These are phyloP conservation scores for Danaus chrysippus DNA, from an alignment of 2,888 invertebrate genomes.

Conservation along the genomic window DNA sequence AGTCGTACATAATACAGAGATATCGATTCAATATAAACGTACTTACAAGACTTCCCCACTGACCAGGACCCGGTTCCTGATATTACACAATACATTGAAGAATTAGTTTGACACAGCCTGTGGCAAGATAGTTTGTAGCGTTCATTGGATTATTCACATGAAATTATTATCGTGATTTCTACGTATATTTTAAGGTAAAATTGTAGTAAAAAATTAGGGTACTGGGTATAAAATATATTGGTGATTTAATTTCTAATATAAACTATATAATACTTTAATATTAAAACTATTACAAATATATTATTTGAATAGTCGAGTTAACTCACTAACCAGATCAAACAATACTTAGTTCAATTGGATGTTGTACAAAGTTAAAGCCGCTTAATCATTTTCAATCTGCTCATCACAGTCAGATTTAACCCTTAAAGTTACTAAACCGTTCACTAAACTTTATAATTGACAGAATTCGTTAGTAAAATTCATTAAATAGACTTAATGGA, in stretches of 20 bases:
- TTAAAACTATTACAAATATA: too few relatives aligned
- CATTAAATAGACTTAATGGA: background rate
- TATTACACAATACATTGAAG: conserved; percentile 7
- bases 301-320: too few relatives aligned
- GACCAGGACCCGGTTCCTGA: background rate
- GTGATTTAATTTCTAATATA: too few relatives aligned
- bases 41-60: conserved; percentile 6
- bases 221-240: too few relatives aligned
- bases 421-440: conserved; percentile 5
- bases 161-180: too few relatives aligned
- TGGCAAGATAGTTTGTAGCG: too few relatives aligned
- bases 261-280: too few relatives aligned
- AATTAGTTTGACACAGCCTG: too few relatives aligned
- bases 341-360: background rate
- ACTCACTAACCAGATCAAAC: background rate
- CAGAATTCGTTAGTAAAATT: background rate
- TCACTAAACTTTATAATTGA: background rate
- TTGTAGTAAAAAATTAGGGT: too few relatives aligned
- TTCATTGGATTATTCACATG: too few relatives aligned
- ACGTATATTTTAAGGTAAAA: too few relatives aligned
- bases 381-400: conserved; percentile 9
- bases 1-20: conserved; percentile 21
- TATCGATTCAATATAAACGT: conserved; percentile 21
- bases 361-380: conserved; percentile 5
- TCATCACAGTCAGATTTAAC: conserved; percentile 2